phyloP scores from a whole-genome alignment of 1,140 invertebrate genomes.

The Chrysomallon squamiferum region DNA sequence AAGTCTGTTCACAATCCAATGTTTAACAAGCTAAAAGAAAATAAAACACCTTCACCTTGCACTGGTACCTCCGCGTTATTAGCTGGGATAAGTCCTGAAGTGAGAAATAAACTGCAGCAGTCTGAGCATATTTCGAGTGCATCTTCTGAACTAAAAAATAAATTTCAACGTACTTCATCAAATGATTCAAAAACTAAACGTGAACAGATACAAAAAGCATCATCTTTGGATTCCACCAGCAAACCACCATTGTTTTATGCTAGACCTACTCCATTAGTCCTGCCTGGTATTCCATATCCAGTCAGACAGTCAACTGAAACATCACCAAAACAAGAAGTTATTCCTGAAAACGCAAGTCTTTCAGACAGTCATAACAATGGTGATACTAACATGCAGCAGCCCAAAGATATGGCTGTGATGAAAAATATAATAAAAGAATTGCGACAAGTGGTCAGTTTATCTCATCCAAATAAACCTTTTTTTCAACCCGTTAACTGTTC shows the following conservation, averaged over 20 bases:
- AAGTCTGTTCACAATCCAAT: constrained; percentile 42
- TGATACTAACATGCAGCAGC: constrained; percentile 28
- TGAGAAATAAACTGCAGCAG: background rate
- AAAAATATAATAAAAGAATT: constrained; percentile 37
- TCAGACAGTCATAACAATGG: constrained; percentile 10
- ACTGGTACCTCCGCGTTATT: background rate
- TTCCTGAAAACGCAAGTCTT: constrained; percentile 13
- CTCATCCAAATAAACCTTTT: constrained; percentile 29
- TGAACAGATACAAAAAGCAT: background rate
- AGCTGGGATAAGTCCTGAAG: background rate
- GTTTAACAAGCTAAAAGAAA: constrained; percentile 47
- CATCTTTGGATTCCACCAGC: constrained; percentile 8
- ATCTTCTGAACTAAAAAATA: background rate
- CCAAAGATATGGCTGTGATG: constrained; percentile 32
- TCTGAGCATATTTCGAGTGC: background rate
- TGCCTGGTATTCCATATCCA: constrained; percentile 36
- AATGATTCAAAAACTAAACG: too few relatives aligned
- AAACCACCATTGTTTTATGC: constrained; percentile 26
- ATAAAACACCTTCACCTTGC: background rate
- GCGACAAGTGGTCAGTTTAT: constrained; percentile 27
- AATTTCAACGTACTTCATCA: too few relatives aligned
- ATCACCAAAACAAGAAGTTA: constrained; percentile 10
- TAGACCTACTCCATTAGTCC: constrained; percentile 38
- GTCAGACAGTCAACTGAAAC: constrained; percentile 25
- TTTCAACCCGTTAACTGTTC: constrained; percentile 13